Evolutionary conservation across 2,113 vertebrate species (phyloP), one percentile per base, ranked within the genome.

Genomic region (Apteryx owenii): DNA sequence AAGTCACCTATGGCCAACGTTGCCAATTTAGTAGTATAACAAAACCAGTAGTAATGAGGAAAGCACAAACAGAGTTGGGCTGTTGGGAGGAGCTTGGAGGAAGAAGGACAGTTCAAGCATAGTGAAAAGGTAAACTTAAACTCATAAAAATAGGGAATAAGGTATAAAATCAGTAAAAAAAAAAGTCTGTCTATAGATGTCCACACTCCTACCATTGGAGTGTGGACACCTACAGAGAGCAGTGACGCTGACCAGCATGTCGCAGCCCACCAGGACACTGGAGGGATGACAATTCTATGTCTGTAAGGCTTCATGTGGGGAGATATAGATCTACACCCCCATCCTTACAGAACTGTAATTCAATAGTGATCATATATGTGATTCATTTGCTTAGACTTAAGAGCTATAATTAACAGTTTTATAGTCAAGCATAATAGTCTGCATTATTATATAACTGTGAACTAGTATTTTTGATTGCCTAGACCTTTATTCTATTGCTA

Each of bases 401-500:
- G 25, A 90, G 42, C n/a, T 62, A 22, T 77, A 73, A 85, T 83
- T 93, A 80, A 61, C 44, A 73, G 38, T n/a, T 79, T 51, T 80
- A 42, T n/a, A 85, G 62, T 77, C 31, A 85, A 77, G 29, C 18
- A 38, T 64, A 81, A 56, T 68, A 76, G 46, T 71, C 46, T 64
- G 6, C 22, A 6, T 88, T 73, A 48, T 91, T 92, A 80, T 38
- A 29, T 62, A 90, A 85, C 66, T 72, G 7, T 51, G 73, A 44
- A 15, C 44, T 46, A 6, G 13, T 15, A 46, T 46, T 46, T 46
- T 46, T 40, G 54, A 83, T 83, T 77, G 36, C 22, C 0, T 20
- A 69, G 53, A 61, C 51, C 9, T 89, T 87, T 92, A n/a, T 75
- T 88, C 44, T 90, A 90, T 90, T 86, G 31, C 29, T 86, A 15